Evolutionary conservation across 2,113 vertebrate genomes (phyloP).

Genomic region (Corythornis madagascariensis): DNA sequence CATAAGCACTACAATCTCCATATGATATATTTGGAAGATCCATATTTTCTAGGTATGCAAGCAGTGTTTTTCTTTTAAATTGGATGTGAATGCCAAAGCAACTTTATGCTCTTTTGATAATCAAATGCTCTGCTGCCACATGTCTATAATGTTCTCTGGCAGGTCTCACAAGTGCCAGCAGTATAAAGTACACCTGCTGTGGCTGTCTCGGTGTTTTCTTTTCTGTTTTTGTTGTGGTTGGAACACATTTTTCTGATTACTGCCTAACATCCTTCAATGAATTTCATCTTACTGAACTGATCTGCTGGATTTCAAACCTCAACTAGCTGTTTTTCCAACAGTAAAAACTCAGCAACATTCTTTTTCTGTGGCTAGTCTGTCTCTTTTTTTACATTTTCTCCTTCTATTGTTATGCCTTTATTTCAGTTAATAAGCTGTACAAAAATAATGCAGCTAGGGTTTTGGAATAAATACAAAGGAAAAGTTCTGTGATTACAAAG

Average conservation of each 20-base stretch:
- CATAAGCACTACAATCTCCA: not conserved
- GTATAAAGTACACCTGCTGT: slow-evolving; percentile 17
- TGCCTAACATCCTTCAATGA: not conserved
- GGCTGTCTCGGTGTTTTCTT: not conserved
- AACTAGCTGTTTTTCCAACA: not conserved
- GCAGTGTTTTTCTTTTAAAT: slow-evolving; percentile 16
- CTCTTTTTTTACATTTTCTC: not conserved
- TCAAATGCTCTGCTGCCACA: slow-evolving; percentile 14
- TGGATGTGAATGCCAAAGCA: slow-evolving; percentile 11
- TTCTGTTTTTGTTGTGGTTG: slow-evolving; percentile 8
- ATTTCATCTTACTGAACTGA: slow-evolving; percentile 7
- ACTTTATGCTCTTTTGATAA: slow-evolving; percentile 19
- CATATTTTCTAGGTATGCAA: slow-evolving; percentile 3
- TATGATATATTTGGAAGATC: slow-evolving; percentile 29
- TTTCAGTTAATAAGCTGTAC: not conserved
- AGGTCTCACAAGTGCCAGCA: not conserved
- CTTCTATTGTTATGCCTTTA: not conserved
- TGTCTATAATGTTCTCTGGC: slow-evolving; percentile 7
- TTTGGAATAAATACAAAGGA: not conserved
- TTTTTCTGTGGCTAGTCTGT: not conserved
- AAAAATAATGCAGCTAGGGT: not conserved
- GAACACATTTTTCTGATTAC: not conserved
- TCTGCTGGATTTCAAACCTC: slow-evolving; percentile 18
- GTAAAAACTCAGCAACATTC: not conserved
- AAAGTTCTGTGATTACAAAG: not conserved